Evolutionary conservation across 1,140 invertebrate species (phyloP).

Genomic region (Cotesia vestalis): DNA sequence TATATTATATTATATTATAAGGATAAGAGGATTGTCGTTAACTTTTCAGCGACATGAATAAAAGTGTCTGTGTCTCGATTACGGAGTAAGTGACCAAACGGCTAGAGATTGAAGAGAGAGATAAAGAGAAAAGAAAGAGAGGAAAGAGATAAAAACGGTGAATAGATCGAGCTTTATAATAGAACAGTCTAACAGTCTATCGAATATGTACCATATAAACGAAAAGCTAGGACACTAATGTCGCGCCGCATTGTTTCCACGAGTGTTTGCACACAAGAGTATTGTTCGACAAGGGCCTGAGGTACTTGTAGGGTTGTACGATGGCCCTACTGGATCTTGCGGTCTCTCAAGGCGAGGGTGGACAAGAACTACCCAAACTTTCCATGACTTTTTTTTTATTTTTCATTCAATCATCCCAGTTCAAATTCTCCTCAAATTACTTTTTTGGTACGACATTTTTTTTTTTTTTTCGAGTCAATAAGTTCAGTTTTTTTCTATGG

Average conservation of each 20-base stretch:
- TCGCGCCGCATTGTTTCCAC: conserved; percentile 39
- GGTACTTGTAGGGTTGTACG: conserved; percentile 25
- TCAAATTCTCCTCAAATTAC: too few relatives aligned
- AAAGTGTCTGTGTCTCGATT: conserved; percentile 10
- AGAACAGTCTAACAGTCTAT: not conserved
- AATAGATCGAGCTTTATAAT: not conserved
- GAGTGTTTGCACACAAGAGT: conserved; percentile 44
- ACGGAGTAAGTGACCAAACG: conserved; percentile 8
- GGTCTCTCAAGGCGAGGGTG: too few relatives aligned
- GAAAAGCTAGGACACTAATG: conserved; percentile 18
- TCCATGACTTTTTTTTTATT: too few relatives aligned
- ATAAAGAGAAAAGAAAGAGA: not conserved
- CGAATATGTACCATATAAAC: not conserved
- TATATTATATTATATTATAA: too few relatives aligned
- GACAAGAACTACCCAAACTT: too few relatives aligned
- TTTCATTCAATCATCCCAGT: too few relatives aligned
- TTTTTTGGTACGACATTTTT: too few relatives aligned
- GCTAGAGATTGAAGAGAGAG: not conserved
- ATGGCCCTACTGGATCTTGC: conserved; percentile 22
- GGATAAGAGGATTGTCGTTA: conserved; percentile 18
- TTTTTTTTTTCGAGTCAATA: too few relatives aligned
- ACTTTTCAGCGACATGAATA: not conserved
- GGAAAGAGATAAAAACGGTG: too few relatives aligned
- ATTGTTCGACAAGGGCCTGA: conserved; percentile 39
- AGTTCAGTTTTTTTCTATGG: too few relatives aligned